Evolutionary conservation across 2,113 vertebrate genomes (phyloP).

Genomic region (Poecilia latipinna): DNA sequence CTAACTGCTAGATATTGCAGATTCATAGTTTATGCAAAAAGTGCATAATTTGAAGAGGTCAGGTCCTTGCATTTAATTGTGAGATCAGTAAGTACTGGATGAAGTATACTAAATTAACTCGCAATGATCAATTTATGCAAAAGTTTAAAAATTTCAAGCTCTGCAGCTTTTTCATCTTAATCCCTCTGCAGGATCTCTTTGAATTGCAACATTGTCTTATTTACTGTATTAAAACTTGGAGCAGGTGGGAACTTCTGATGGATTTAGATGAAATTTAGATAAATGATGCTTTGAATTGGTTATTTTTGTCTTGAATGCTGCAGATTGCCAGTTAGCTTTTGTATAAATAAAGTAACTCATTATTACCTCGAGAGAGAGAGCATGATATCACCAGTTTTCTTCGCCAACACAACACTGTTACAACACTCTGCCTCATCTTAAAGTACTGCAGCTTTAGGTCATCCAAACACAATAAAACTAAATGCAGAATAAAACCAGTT

Average conservation of each 20-base stretch:
- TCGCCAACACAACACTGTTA: not conserved
- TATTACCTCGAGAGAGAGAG: not conserved
- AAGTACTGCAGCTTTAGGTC: conserved; percentile 19
- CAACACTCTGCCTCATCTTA: conserved; percentile 15
- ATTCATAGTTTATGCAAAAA: not conserved
- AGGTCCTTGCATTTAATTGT: not conserved
- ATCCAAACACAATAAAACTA: conserved; percentile 33
- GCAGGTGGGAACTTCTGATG: not conserved
- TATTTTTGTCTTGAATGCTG: not conserved
- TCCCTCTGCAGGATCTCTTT: not conserved
- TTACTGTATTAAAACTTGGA: not conserved
- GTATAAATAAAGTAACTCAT: not conserved
- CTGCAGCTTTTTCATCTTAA: not conserved
- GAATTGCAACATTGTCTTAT: not conserved
- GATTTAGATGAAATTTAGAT: conserved; percentile 3
- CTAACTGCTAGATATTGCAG: not conserved
- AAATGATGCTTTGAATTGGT: not conserved
- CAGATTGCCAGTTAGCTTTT: not conserved
- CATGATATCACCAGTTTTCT: conserved; percentile 4
- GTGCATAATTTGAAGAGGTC: not conserved
- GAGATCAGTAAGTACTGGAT: not conserved
- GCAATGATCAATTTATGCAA: not conserved
- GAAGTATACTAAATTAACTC: not conserved
- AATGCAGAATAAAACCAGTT: not conserved
- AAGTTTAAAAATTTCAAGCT: not conserved